These are phyloP conservation scores for Bombus affinis DNA, from an alignment of 1,140 invertebrate genomes.

Conservation along the genomic window DNA sequence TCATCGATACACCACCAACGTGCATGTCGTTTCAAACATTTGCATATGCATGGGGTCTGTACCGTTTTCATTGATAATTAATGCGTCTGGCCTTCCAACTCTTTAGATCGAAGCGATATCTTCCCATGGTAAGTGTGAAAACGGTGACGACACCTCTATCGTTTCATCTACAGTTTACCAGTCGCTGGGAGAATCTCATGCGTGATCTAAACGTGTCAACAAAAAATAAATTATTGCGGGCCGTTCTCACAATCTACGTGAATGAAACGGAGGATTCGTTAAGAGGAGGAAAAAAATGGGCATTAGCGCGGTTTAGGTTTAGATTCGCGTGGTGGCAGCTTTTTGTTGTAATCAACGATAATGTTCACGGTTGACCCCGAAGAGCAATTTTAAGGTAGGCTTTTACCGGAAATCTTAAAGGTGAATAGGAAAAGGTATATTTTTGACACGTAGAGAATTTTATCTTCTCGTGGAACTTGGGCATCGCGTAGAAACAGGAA, in stretches of 20 bases:
- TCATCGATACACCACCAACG: neutral
- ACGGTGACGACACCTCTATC: constrained; percentile 24
- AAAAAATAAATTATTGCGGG: neutral
- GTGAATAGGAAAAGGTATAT: neutral
- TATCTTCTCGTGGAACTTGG: neutral
- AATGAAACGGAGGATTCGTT: too few species aligned
- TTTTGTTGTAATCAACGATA: neutral
- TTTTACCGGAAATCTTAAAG: too few species aligned
- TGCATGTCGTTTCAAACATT: neutral
- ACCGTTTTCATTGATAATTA: constrained; percentile 31
- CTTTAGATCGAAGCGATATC: constrained; percentile 27
- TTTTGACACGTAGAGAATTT: neutral
- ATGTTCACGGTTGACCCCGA: neutral
- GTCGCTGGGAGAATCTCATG: neutral
- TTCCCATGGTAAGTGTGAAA: neutral
- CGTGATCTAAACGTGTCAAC: neutral
- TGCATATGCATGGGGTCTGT: constrained; percentile 13
- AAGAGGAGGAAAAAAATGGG: too few species aligned
- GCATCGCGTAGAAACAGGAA: neutral
- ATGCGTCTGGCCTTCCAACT: constrained; percentile 46
- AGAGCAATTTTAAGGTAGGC: neutral
- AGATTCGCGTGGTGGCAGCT: neutral
- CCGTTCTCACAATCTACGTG: neutral
- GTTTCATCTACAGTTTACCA: neutral
- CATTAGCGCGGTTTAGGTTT: neutral